A percentile compares a stretch with the other conserved stretches of the same genome.
Evolutionary conservation across 1,140 invertebrate genomes (phyloP).

Genomic region (Cherax quadricarinatus): DNA sequence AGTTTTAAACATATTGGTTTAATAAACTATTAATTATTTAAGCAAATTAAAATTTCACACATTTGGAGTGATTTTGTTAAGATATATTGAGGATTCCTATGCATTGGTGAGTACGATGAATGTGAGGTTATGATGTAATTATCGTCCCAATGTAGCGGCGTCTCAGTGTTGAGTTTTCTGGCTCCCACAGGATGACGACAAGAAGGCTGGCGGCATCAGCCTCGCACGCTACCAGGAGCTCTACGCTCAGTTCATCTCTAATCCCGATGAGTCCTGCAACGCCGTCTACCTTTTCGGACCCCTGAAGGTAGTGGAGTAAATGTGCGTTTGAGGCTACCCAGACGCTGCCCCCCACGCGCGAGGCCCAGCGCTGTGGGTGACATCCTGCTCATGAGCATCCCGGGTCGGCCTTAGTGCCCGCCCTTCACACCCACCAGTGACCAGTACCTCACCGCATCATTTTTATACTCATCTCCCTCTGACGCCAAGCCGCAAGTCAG

Average conservation of each 20-base stretch:
- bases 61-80: too few species aligned
- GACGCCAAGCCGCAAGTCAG: constrained; percentile 60
- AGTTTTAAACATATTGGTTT: too few species aligned
- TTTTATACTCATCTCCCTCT: constrained; percentile 68
- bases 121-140: too few species aligned
- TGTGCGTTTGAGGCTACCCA: constrained; percentile 9
- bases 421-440: constrained; percentile 66
- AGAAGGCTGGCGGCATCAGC: constrained; percentile 85
- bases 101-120: too few species aligned
- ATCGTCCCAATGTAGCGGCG: too few species aligned
- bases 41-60: too few species aligned
- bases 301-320: constrained; percentile 75
- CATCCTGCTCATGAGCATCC: constrained; percentile 38
- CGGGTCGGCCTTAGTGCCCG: constrained; percentile 51
- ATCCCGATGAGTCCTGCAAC: constrained; percentile 84
- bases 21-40: too few species aligned
- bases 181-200: constrained; percentile 85
- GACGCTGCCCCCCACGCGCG: constrained; percentile 39
- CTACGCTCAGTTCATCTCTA: constrained; percentile 88
- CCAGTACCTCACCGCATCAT: constrained; percentile 70
- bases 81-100: too few species aligned
- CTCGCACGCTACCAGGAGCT: constrained; percentile 88
- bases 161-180: too few species aligned
- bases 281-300: constrained; percentile 89
- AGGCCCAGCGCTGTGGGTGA: constrained; percentile 58